Conservation (phyloP, 1,140 invertebrate genomes). For the Lutraria rhynchaena region DNA sequence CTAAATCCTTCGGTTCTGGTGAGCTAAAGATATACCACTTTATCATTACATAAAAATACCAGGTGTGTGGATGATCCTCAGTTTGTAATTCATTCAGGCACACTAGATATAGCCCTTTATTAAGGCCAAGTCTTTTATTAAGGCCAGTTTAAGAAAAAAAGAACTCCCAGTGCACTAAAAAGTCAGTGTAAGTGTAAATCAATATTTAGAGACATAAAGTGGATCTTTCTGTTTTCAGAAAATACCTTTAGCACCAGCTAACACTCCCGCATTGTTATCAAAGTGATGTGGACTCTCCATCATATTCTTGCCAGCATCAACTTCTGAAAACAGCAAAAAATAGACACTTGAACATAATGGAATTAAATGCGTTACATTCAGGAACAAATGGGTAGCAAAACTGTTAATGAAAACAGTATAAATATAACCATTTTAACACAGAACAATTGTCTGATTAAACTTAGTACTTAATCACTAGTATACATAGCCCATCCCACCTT, state of each 20-base stretch:
- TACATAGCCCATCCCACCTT: neutral
- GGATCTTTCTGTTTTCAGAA: too few relatives aligned
- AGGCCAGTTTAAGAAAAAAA: too few relatives aligned
- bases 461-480: neutral
- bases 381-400: neutral
- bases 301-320: conserved; percentile 9
- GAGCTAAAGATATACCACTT: too few relatives aligned
- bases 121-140: too few relatives aligned
- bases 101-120: too few relatives aligned
- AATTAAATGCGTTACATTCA: neutral
- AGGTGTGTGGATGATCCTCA: too few relatives aligned
- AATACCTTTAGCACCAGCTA: conserved; percentile 34
- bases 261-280: conserved; percentile 13
- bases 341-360: neutral
- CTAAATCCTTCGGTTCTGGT: too few relatives aligned
- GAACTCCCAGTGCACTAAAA: too few relatives aligned
- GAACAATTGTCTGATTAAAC: neutral
- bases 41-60: too few relatives aligned
- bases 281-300: conserved; percentile 11
- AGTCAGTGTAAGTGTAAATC: too few relatives aligned
- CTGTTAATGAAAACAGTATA: neutral
- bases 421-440: neutral
- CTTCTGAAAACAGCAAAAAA: neutral
- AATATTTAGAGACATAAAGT: too few relatives aligned
- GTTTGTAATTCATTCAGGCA: too few relatives aligned